These are phyloP conservation scores for Theonella swinhoei DNA, from an alignment of 37 sponge, comb jelly and placozoan species.

Conservation along the genomic window DNA sequence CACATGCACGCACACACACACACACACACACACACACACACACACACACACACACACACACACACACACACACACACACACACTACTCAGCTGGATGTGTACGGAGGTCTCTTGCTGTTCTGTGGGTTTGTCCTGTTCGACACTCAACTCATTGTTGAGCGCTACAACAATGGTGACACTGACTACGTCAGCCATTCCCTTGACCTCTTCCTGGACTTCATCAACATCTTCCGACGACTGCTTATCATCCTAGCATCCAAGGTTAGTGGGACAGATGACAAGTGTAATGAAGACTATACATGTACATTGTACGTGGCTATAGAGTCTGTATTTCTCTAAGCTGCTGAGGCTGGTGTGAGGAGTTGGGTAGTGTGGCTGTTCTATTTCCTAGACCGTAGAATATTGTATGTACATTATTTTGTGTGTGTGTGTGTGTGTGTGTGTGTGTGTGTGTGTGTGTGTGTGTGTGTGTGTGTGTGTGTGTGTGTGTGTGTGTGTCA, in stretches of 20 bases:
- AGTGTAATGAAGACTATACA: background rate
- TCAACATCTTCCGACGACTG: slow-evolving; percentile 90
- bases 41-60: slow-evolving; percentile 27
- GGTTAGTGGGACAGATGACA: slow-evolving; percentile 24
- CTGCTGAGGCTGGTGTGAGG: too few relatives aligned
- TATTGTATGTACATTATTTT: too few relatives aligned
- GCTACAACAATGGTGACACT: slow-evolving; percentile 79
- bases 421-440: too few relatives aligned
- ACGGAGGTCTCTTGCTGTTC: slow-evolving; percentile 86
- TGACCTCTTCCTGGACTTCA: slow-evolving; percentile 96
- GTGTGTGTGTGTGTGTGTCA: too few relatives aligned
- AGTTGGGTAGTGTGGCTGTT: background rate
- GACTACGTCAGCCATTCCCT: slow-evolving; percentile 97
- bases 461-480: too few relatives aligned
- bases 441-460: too few relatives aligned
- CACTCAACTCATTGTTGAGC: slow-evolving; percentile 97
- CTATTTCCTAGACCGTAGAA: background rate
- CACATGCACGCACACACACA: slow-evolving; percentile 8
- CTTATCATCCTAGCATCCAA: slow-evolving; percentile 91
- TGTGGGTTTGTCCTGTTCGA: slow-evolving; percentile 96
- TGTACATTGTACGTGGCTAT: too few relatives aligned
- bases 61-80: slow-evolving; percentile 44
- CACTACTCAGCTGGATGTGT: too few relatives aligned
- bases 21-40: slow-evolving; percentile 18
- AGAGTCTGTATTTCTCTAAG: too few relatives aligned